A percentile compares a stretch with the other conserved stretches of the same genome.
Evolutionary conservation across 92 coral and sea anemone species (phyloP).

Genomic region (Scolanthus callimorphus): DNA sequence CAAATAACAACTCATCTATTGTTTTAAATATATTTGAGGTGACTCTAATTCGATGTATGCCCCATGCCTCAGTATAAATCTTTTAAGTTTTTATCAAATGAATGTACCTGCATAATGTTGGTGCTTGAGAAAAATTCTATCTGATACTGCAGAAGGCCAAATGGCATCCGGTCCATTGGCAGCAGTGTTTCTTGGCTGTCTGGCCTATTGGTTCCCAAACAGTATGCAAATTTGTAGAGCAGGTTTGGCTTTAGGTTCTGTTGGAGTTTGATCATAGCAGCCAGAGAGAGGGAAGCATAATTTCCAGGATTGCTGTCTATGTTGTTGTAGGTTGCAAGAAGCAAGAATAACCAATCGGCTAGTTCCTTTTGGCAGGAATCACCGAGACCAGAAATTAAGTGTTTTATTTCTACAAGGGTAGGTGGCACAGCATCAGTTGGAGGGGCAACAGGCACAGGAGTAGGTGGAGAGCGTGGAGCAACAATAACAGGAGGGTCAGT

Average conservation of each 20-base stretch:
- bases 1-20: too few relatives aligned
- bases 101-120: slow-evolving; percentile 67
- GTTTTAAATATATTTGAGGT: too few relatives aligned
- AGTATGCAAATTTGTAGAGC: slow-evolving; percentile 13
- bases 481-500: too few relatives aligned
- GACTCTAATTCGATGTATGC: too few relatives aligned
- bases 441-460: not conserved
- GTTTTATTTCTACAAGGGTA: too few relatives aligned
- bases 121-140: slow-evolving; percentile 63
- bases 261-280: slow-evolving; percentile 25
- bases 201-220: slow-evolving; percentile 3
- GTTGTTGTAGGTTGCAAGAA: not conserved
- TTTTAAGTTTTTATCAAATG: too few relatives aligned
- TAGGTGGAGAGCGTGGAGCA: too few relatives aligned
- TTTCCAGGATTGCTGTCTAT: slow-evolving; percentile 6
- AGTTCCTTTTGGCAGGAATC: not conserved
- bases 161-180: slow-evolving; percentile 65
- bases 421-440: too few relatives aligned
- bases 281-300: slow-evolving; percentile 12
- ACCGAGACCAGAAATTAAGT: too few relatives aligned
- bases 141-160: slow-evolving; percentile 58
- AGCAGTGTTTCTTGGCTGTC: slow-evolving; percentile 14
- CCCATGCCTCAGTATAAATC: too few relatives aligned
- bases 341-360: slow-evolving; percentile 1
- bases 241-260: slow-evolving; percentile 20